Conservation (phyloP, 2,797 vertebrate species). For the Prionace glauca region DNA sequence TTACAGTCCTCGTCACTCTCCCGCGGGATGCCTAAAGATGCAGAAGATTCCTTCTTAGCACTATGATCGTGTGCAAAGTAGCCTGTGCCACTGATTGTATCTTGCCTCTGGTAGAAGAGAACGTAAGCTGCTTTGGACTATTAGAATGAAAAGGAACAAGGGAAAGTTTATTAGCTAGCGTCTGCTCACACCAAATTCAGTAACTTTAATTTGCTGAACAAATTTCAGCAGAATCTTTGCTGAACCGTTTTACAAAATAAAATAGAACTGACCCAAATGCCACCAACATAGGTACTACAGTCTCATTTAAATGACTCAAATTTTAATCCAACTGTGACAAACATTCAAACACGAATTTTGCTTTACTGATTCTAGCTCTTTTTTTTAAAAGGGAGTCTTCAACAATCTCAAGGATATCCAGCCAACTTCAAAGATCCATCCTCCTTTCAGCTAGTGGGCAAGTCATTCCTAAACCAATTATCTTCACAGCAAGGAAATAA, state of each 20-base stretch:
- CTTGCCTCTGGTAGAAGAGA: constrained; percentile 95
- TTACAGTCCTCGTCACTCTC: constrained; percentile 86
- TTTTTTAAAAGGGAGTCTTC: not conserved
- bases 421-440: not conserved
- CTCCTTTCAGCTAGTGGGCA: not conserved
- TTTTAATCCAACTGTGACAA: not conserved
- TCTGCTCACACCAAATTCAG: not conserved
- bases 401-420: not conserved
- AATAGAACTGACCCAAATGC: not conserved
- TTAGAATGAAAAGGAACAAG: constrained; percentile 42
- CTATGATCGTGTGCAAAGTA: constrained; percentile 89
- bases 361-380: not conserved
- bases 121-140: constrained; percentile 98
- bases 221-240: not conserved
- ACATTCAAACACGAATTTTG: not conserved
- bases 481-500: not conserved
- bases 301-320: not conserved
- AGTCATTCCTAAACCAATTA: not conserved
- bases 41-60: constrained; percentile 67
- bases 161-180: not conserved
- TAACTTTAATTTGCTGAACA: not conserved
- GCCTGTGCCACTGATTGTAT: constrained; percentile 89
- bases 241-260: not conserved
- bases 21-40: constrained; percentile 63
- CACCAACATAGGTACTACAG: not conserved